Evolutionary conservation across 2,797 vertebrate genomes (phyloP).

Genomic region (Ficedula albicollis): DNA sequence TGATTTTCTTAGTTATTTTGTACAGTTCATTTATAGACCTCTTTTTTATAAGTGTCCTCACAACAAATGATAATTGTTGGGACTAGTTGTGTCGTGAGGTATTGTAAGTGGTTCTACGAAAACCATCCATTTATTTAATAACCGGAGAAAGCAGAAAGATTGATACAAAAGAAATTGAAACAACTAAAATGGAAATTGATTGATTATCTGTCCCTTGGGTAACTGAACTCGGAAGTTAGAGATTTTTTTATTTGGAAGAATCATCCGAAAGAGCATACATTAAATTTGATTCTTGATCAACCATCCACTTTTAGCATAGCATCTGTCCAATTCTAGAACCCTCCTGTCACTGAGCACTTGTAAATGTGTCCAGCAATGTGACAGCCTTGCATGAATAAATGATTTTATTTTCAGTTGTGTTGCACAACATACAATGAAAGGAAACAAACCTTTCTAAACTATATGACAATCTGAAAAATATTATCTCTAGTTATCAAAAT

Average conservation of each 20-base stretch:
- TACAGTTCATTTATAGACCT: background rate
- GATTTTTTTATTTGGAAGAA: background rate
- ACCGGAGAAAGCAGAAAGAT: background rate
- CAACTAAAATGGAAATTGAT: background rate
- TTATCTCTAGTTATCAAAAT: background rate
- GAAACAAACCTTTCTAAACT: background rate
- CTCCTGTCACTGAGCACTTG: background rate
- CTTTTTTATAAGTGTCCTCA: background rate
- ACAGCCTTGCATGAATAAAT: background rate
- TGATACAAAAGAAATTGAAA: background rate
- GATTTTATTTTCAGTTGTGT: background rate
- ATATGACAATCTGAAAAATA: background rate
- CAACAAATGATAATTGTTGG: background rate
- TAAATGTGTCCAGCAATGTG: background rate
- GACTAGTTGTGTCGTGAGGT: background rate
- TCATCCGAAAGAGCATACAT: background rate
- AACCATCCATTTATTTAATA: background rate
- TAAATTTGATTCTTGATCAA: background rate
- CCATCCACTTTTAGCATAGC: background rate
- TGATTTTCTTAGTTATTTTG: background rate
- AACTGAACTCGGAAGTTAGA: background rate
- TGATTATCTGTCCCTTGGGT: background rate
- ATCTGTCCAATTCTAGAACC: background rate
- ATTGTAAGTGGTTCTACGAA: background rate
- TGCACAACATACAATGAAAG: background rate